Base-by-base conservation (phyloP, 2,113 vertebrate species). In the Opisthocomus hoazin region DNA sequence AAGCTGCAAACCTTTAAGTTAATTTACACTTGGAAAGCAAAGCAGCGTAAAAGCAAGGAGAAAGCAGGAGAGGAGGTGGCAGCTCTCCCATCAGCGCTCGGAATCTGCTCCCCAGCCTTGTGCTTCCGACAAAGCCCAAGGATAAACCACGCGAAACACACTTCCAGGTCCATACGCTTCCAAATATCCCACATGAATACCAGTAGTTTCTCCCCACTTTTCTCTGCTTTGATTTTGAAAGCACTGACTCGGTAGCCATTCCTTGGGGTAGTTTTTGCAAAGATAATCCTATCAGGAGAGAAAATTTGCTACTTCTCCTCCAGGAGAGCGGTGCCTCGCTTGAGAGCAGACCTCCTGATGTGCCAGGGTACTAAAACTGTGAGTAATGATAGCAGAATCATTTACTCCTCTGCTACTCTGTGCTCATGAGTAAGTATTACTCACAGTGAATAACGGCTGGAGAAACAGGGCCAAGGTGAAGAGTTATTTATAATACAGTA, bases 1-100 rank as follows among this genome's bases (percentile, higher is more conserved):
- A 98, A 97, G 96, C 96, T 97, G 91, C 96, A 96, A 98, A 97
- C 53, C 88, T 84, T 37, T 22, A 71, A 43, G 51, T 41, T 89
- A 85, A 94, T 95, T 94, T 84, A 68, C 78, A 94, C 90, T 86
- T 74, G 64, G 93, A 89, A 84, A 87, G 92, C 76, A 56, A 65
- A 64, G 75, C 58, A 83, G 81, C 5, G 83, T 50, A 85, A 50
- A 6, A 69, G 41, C 0, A 20, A 39, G 37, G 53, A 39, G 80
- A 22, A 23, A 30, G 87, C 43, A 17, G 63, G 27, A 92, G 65
- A 37, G 27, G 61, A 93, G 70, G 82, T 18, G 89, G 71, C 29
- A 41, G 88, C 54, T 94, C 79, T 76, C 37, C 87, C 60, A 15
- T 24, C 83, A 63, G 34, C 0, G 66, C 75, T 70, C 12, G 2